Base-by-base conservation (phyloP, 2,113 vertebrate genomes). In the Oreotrochilus melanogaster region DNA sequence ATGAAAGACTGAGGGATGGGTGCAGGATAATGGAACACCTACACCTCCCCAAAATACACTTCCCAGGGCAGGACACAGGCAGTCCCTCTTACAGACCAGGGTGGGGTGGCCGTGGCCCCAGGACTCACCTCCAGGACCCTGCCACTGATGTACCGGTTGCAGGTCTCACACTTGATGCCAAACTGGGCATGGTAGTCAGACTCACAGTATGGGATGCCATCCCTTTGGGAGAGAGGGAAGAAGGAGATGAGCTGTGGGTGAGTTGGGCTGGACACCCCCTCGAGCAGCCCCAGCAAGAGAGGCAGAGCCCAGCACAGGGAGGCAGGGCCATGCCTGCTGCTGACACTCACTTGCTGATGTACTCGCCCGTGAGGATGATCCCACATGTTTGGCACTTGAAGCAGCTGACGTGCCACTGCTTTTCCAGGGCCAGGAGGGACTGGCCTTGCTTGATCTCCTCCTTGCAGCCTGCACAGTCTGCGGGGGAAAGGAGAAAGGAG, bases 391-490 rank as follows among this genome's bases (percentile, higher is more conserved):
- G 99, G 98, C 99, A 99, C 97, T 99, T 99, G 98, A 99, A 99
- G 97, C 99, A 99, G 98, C 99, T 99, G 97, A 99, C 99, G 1
- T 99, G 99, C 99, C 99, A 99, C 97, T 99, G 99, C 94, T 99
- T 99, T 97, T 99, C 99, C 97, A 99, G 89, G 0, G 99, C 99
- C 98, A 99, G 98, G 57, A 99, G 99, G 1, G 99, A 99, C 97
- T 99, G 99, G 76, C 99, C 99, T 53, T 99, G 99, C 96, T 99
- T 99, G 97, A 99, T 99, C 97, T 99, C 99, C 39, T 99, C 99
- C 96, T 99, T 98, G 97, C 99, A 99, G 69, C 99, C 99, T 6
- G 99, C 99, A 7, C 99, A 99, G 92, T 99, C 99, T 99, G 96
- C 6, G 71, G 69, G 35, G 5, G 5, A 78, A 37, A 93, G 83